phyloP scores from a whole-genome alignment of 2,888 invertebrate species.

The Elmis aenea region DNA sequence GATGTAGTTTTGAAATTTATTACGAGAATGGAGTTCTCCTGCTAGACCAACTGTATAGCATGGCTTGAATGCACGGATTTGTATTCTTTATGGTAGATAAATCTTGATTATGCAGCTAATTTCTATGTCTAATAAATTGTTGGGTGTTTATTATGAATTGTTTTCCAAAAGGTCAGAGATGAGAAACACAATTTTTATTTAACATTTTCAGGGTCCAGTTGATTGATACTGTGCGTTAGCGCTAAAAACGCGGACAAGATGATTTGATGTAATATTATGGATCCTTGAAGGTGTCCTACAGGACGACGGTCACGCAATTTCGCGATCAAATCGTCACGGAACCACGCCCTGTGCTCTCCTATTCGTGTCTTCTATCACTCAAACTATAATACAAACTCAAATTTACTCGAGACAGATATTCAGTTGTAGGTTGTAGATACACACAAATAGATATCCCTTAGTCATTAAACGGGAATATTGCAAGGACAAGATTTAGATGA shows the following conservation, averaged over 20 bases:
- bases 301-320: slow-evolving; percentile 30
- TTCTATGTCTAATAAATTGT: too few relatives aligned
- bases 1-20: slow-evolving; percentile 46
- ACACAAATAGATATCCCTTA: not conserved
- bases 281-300: slow-evolving; percentile 27
- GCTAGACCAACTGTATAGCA: slow-evolving; percentile 15
- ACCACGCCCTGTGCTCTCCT: slow-evolving; percentile 24
- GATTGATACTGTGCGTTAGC: too few relatives aligned
- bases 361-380: slow-evolving; percentile 21
- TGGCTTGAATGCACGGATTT: slow-evolving; percentile 16
- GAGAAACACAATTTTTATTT: slow-evolving; percentile 12
- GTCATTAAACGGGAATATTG: not conserved
- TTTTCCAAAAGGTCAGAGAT: slow-evolving; percentile 15
- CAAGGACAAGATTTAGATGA: slow-evolving; percentile 9
- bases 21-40: slow-evolving; percentile 29
- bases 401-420: too few relatives aligned
- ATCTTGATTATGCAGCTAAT: slow-evolving; percentile 30
- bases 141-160: slow-evolving; percentile 17
- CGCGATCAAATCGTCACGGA: slow-evolving; percentile 27
- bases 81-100: slow-evolving; percentile 25
- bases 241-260: slow-evolving; percentile 8
- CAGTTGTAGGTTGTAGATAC: too few relatives aligned
- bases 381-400: too few relatives aligned
- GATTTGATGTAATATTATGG: slow-evolving; percentile 22
- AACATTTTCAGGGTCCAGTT: slow-evolving; percentile 4